phyloP scores from a whole-genome alignment of 2,797 vertebrate species.

The Clamator glandarius region DNA sequence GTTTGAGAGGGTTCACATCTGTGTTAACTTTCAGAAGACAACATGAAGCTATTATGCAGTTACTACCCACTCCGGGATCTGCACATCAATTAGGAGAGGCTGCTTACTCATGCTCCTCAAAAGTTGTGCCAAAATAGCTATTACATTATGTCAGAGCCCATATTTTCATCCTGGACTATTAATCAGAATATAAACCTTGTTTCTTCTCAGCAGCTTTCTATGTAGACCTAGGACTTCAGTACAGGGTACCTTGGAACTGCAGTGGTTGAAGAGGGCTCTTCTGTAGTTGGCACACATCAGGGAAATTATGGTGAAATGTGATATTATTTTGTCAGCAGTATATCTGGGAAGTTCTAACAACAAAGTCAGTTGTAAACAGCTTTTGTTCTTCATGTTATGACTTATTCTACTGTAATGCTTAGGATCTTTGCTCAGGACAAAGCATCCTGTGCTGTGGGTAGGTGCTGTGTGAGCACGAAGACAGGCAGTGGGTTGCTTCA shows the following conservation, averaged over 20 bases:
- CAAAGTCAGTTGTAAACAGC: constrained; percentile 3
- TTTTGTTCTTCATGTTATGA: not conserved
- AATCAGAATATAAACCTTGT: constrained; percentile 52
- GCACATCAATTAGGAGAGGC: constrained; percentile 64
- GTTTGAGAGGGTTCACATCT: constrained; percentile 47
- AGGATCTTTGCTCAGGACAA: not conserved
- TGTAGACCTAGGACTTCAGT: not conserved
- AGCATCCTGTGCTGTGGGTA: constrained; percentile 12
- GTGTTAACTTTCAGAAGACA: constrained; percentile 56
- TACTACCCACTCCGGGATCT: constrained; percentile 67
- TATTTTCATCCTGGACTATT: constrained; percentile 54
- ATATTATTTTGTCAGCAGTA: not conserved
- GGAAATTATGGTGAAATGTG: not conserved
- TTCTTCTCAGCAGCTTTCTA: not conserved
- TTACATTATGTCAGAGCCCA: constrained; percentile 64
- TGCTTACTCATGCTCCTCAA: constrained; percentile 71
- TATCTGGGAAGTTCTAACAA: not conserved
- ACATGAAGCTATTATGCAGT: constrained; percentile 57
- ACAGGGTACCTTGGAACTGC: not conserved
- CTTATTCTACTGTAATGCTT: not conserved
- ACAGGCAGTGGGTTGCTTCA: constrained; percentile 27
- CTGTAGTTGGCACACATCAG: not conserved
- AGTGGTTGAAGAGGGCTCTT: not conserved
- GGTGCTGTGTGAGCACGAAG: constrained; percentile 9
- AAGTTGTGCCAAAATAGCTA: constrained; percentile 70